Percentiles rank a stretch among this genome's conserved stretches.
Conservation (phyloP, 1,140 invertebrate species). For the Formica exsecta region DNA sequence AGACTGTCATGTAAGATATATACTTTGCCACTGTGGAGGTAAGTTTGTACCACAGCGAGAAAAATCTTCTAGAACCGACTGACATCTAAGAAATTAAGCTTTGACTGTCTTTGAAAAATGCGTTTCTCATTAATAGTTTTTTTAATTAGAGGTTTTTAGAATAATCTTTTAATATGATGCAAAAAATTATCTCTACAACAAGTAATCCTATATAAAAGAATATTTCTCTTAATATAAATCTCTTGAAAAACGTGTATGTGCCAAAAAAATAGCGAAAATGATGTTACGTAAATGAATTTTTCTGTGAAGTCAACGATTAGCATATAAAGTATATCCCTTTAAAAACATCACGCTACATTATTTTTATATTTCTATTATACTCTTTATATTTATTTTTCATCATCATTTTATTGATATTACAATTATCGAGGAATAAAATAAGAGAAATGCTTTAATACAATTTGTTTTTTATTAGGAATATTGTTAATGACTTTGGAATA, state of each 20-base stretch:
- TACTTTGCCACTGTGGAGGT: not conserved
- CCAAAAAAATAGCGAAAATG: not conserved
- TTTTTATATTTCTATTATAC: conserved; percentile 4
- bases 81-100: not conserved
- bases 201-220: not conserved
- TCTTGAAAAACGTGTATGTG: not conserved
- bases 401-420: conserved; percentile 3
- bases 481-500: not conserved
- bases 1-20: not conserved
- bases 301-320: not conserved
- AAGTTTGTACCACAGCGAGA: not conserved
- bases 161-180: not conserved
- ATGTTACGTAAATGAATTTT: conserved; percentile 5
- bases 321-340: not conserved
- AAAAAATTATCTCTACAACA: not conserved
- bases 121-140: not conserved
- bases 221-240: not conserved
- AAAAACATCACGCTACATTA: not conserved
- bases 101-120: not conserved
- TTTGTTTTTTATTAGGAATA: not conserved
- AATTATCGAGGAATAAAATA: not conserved
- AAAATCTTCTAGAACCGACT: not conserved
- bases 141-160: not conserved
- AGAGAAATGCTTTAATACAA: not conserved
- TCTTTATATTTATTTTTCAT: not conserved